Evolutionary conservation across 2,888 invertebrate genomes (phyloP), one percentile per base, ranked within the genome.

Genomic region (Tenthredo notha): DNA sequence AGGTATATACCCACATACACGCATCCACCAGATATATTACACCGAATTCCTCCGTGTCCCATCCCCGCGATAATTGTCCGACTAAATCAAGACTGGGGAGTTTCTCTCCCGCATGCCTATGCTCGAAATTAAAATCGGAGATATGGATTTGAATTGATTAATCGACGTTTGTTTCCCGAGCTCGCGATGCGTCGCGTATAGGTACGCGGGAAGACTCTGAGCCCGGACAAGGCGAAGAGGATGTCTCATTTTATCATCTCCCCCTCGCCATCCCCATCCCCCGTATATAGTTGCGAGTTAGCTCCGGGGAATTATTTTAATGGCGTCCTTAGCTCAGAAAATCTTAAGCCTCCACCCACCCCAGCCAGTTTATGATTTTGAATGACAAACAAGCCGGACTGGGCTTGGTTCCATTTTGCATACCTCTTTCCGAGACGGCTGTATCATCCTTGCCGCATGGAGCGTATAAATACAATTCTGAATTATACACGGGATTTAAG

Each of bases 341-440:
- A 83, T 70, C 18, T 83, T 29, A 50, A 47, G 67, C 83, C 83
- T 83, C 83, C 10, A 83, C 83, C 83, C 83, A 40, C 47, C 25
- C 75, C 33, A 50, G 25, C 25, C 65, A 82, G 25, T 82, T 82
- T 61, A 82, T 65, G 61, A 87, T 86, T 86, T 84, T 86, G 85
- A 87, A 87, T 87, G 87, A 87, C 87, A 87, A 87, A 87, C 85
- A 84, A 85, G 87, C 74, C 77, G 82, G 83, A 70, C 84, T 54
- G 74, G 83, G 83, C 83, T 83, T 83, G 83, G 83, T 83, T 83
- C 83, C 83, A 83, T 83, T 83, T 70, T 83, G 67, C 83, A 67
- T 83, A 83, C 50, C 58, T 61, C 58, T 61, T 61, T 58, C 78
- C 37, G 43, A 43, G 40, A 47, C 75, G 15, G 21, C 37, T 78